Evolutionary conservation across 1,140 invertebrate genomes (phyloP).

Genomic region (Drosophila sp.): DNA sequence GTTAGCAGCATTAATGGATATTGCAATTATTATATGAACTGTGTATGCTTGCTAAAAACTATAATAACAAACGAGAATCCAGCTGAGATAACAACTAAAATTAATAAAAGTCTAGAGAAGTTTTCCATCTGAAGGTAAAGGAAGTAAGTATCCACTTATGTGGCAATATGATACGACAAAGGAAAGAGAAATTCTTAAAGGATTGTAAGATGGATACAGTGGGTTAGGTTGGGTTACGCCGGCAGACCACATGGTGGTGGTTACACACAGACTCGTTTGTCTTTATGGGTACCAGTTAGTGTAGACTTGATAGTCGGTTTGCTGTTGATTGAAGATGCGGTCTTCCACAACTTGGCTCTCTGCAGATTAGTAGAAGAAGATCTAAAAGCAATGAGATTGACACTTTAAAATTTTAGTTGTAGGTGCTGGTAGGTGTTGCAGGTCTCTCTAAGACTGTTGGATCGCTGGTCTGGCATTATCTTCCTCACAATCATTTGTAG

Average conservation of each 20-base stretch:
- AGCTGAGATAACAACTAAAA: slow-evolving; percentile 2
- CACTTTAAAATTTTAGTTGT: neutral
- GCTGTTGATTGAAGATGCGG: neutral
- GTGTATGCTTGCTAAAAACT: slow-evolving; percentile 1
- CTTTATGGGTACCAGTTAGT: neutral
- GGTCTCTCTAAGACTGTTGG: neutral
- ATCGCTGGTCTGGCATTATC: neutral
- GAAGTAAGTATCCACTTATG: too few species aligned
- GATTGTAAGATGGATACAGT: neutral
- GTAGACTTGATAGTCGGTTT: neutral
- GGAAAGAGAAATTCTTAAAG: neutral
- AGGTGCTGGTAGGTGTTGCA: neutral
- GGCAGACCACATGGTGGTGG: slow-evolving; percentile 3
- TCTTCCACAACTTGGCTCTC: neutral
- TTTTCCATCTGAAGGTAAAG: neutral
- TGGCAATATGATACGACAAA: slow-evolving; percentile 1
- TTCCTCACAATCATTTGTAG: neutral
- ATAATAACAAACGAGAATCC: neutral
- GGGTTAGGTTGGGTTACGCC: neutral
- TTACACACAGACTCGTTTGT: neutral
- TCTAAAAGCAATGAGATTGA: neutral
- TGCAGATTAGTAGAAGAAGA: too few species aligned
- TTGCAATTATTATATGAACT: slow-evolving; percentile 1
- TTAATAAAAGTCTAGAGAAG: neutral
- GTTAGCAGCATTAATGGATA: neutral